These are phyloP conservation scores for Cerastis rubricosa DNA, from an alignment of 2,888 invertebrate species.

Conservation along the genomic window DNA sequence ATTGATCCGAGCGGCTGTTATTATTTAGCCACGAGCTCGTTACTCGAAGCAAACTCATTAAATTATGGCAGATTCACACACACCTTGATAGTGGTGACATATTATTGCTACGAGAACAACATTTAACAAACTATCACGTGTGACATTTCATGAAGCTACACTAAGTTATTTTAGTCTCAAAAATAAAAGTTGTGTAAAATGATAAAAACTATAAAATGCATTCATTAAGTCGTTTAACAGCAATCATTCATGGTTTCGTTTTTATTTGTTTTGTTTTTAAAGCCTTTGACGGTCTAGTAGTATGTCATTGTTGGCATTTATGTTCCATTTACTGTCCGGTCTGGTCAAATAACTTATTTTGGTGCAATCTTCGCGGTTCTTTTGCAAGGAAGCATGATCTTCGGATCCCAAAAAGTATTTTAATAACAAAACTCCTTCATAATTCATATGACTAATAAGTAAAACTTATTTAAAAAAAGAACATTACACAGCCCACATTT, in stretches of 20 bases:
- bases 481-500: slow-evolving; percentile 39
- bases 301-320: background rate
- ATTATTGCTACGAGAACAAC: no score
- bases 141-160: background rate
- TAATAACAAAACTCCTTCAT: background rate
- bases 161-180: background rate
- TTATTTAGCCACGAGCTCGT: no score
- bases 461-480: slow-evolving; percentile 36
- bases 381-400: background rate
- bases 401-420: background rate
- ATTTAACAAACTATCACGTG: background rate
- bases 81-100: background rate
- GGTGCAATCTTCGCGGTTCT: background rate
- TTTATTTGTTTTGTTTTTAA: background rate
- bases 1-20: no score
- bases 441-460: slow-evolving; percentile 23
- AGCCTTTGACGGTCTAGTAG: background rate
- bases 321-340: background rate
- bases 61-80: background rate
- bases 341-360: background rate
- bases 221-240: background rate
- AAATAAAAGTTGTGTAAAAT: background rate
- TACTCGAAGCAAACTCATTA: background rate
- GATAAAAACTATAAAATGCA: background rate
- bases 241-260: background rate